Base-by-base conservation (phyloP, 2,797 vertebrate genomes). In the Synanceia verrucosa region DNA sequence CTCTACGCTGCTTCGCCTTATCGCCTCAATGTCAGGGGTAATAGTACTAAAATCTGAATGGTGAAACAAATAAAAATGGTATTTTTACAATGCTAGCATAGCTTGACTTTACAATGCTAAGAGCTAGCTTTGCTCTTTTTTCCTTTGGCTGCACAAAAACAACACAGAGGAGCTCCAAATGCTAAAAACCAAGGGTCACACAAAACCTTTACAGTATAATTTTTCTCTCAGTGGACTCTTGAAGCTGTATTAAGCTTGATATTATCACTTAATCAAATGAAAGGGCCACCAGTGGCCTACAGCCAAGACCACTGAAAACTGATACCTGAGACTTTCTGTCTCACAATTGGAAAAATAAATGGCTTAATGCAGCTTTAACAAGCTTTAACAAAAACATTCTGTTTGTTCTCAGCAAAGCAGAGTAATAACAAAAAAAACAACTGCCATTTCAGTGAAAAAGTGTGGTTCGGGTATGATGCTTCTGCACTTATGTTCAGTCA, bases 201-300 rank as follows among this genome's bases (percentile, higher is more conserved):
- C 44, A 34, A 59, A 61, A 47, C 34, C 13, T 8, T 41, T 26
- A 23, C 6, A 36, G 13, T 23, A 43, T 39, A 36, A n/a, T n/a
- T n/a, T n/a, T n/a, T n/a, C 36, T 63, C 55, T 26, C 13, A 6
- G 34, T 39, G 34, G 73, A 43, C 43, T 51, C 39, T 36, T 57
- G 46, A 69, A 67, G 53, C 48, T 51, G 39, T 26, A 34, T 73
- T 72, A 71, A 65, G 44, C 55, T 66, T 11, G 34, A n/a, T 28
- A 39, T 43, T 28, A 73, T 47, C 48, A 64, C 31, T 48, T 62
- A 55, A 71, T 65, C 55, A 72, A 69, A 50, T 34, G 21, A 63
- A 46, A 66, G 41, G 29, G 58, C 69, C 60, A 64, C 29, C 5
- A 63, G 37, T 14, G 1, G n/a, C n/a, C n/a, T n/a, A n/a, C 50